A percentile compares a stretch with the other conserved stretches of the same genome.
phyloP scores from a whole-genome alignment of 2,888 invertebrate species.

The Drosophila nigricruria region DNA sequence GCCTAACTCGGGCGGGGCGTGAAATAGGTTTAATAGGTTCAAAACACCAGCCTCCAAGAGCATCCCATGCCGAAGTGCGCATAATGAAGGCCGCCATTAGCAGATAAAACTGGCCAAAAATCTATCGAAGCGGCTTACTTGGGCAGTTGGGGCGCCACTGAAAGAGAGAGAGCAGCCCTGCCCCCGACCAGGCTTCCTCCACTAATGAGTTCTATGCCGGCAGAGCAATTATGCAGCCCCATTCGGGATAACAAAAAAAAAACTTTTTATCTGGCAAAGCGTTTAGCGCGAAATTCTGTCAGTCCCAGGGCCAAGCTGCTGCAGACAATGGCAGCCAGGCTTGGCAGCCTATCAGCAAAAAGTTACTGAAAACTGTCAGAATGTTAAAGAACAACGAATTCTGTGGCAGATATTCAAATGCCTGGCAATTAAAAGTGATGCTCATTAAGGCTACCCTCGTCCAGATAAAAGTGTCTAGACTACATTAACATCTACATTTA shows the following conservation, averaged over 20 bases:
- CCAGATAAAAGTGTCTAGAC: slow-evolving; percentile 62
- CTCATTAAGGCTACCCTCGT: slow-evolving; percentile 51
- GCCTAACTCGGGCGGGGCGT: slow-evolving; percentile 48
- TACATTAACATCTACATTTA: slow-evolving; percentile 55
- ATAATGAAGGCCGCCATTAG: slow-evolving; percentile 72
- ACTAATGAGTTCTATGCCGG: slow-evolving; percentile 71
- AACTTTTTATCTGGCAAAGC: slow-evolving; percentile 55
- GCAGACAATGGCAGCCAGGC: slow-evolving; percentile 16
- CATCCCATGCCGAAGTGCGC: slow-evolving; percentile 32
- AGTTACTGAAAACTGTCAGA: slow-evolving; percentile 65
- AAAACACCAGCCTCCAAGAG: slow-evolving; percentile 2
- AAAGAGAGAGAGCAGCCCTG: neutral
- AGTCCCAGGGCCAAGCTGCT: slow-evolving; percentile 17
- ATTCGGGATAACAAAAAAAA: slow-evolving; percentile 12
- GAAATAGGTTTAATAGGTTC: slow-evolving; percentile 28
- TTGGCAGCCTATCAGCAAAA: slow-evolving; percentile 33
- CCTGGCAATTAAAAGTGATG: slow-evolving; percentile 46
- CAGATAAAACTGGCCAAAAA: slow-evolving; percentile 67
- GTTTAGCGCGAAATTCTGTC: slow-evolving; percentile 51
- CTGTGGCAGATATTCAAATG: slow-evolving; percentile 57
- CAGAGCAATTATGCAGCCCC: slow-evolving; percentile 66
- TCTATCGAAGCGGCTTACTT: slow-evolving; percentile 62
- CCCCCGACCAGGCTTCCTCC: slow-evolving; percentile 51
- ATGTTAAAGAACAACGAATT: slow-evolving; percentile 32
- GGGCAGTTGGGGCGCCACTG: slow-evolving; percentile 7